A percentile compares a stretch with the other conserved stretches of the same genome.
These are phyloP conservation scores for Leucophenga varia DNA, from an alignment of 1,140 invertebrate genomes.

Conservation along the genomic window DNA sequence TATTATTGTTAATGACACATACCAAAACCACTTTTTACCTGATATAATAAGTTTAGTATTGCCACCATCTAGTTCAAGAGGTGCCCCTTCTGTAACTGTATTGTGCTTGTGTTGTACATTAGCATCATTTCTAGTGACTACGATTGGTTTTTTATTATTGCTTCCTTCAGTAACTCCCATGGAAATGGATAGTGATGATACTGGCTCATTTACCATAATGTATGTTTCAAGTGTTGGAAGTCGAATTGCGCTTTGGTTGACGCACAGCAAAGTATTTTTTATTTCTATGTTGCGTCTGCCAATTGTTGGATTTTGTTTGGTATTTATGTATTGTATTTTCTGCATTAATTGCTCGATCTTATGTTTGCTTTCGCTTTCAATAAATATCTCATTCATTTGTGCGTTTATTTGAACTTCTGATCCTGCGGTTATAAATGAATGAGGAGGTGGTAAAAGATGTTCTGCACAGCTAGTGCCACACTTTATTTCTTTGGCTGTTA, in stretches of 20 bases:
- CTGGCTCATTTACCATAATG: conserved; percentile 49
- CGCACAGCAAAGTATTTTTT: conserved; percentile 72
- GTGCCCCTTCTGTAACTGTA: conserved; percentile 7
- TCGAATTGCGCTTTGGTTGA: conserved; percentile 38
- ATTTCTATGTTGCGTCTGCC: conserved; percentile 86
- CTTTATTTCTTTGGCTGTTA: conserved; percentile 41
- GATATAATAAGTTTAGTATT: conserved; percentile 20
- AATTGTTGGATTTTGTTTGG: conserved; percentile 86
- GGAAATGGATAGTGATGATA: not conserved
- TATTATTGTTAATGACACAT: not conserved
- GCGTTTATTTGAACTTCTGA: conserved; percentile 31
- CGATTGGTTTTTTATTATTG: not conserved
- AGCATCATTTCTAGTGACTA: not conserved
- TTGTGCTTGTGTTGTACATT: not conserved
- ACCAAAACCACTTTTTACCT: conserved; percentile 10
- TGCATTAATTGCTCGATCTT: conserved; percentile 86
- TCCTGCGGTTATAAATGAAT: conserved; percentile 11
- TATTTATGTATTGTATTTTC: conserved; percentile 88
- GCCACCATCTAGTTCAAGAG: conserved; percentile 18
- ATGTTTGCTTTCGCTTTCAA: conserved; percentile 85
- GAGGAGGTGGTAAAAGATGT: conserved; percentile 36
- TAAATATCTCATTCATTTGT: conserved; percentile 86
- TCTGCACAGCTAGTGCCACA: conserved; percentile 52
- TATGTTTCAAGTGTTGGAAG: conserved; percentile 52
- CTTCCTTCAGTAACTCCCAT: no score